Percentiles rank a stretch among this genome's conserved stretches.
These are phyloP conservation scores for Larimichthys polyactis DNA, from an alignment of 2,113 vertebrate species.

Conservation along the genomic window DNA sequence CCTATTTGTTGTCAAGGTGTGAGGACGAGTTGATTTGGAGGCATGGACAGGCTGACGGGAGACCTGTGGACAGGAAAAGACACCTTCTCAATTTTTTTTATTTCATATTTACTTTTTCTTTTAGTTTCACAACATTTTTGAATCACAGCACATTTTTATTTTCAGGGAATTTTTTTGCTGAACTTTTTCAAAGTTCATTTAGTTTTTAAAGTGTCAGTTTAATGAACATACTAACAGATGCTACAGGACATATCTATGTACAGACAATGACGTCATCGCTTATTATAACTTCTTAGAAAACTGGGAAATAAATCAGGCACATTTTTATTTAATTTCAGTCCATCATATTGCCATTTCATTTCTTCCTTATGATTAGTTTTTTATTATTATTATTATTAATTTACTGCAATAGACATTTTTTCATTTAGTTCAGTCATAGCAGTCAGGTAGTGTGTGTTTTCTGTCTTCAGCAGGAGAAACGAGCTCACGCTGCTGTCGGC, in stretches of 20 bases:
- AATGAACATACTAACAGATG: background rate
- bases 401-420: background rate
- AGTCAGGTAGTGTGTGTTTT: background rate
- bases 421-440: background rate
- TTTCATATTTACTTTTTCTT: background rate
- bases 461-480: background rate
- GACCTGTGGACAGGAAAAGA: background rate
- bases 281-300: slow-evolving; percentile 1
- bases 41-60: background rate
- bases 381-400: background rate
- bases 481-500: background rate
- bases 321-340: background rate
- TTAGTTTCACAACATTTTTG: background rate
- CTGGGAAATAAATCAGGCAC: background rate
- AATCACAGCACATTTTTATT: background rate
- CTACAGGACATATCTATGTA: background rate
- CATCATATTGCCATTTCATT: background rate
- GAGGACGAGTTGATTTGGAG: no score
- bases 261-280: background rate
- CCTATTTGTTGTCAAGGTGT: no score
- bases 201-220: background rate
- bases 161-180: background rate
- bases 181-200: no score
- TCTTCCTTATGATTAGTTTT: background rate
- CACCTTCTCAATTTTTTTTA: background rate